Conservation (phyloP, 2,113 vertebrate genomes). For the Willisornis vidua region DNA sequence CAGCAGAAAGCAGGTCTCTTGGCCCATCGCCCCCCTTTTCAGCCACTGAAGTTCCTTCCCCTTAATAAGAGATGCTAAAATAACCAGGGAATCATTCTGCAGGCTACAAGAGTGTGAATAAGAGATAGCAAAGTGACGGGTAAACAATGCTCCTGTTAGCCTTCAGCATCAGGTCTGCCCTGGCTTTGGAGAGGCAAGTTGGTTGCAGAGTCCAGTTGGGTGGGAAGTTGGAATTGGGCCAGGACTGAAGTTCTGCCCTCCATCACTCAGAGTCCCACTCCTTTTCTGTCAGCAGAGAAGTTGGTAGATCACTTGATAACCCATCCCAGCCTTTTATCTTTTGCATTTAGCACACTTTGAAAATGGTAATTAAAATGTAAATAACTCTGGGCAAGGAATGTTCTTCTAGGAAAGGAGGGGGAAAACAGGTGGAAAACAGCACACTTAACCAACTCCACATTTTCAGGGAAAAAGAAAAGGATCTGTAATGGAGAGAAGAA, state of each 20-base stretch:
- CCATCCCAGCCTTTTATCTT: not conserved
- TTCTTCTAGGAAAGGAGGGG: not conserved
- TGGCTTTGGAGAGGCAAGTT: not conserved
- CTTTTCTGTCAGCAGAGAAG: not conserved
- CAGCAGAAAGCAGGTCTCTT: constrained; percentile 26
- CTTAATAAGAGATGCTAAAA: constrained; percentile 61
- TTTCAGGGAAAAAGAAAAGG: not conserved
- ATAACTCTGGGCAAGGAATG: not conserved
- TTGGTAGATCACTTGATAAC: not conserved
- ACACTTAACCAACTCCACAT: not conserved
- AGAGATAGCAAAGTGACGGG: constrained; percentile 27
- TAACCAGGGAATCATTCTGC: constrained; percentile 23
- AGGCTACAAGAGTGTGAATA: constrained; percentile 48
- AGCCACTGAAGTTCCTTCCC: not conserved
- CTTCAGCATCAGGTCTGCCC: not conserved
- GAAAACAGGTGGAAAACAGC: not conserved
- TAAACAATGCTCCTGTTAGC: not conserved
- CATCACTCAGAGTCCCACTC: accelerated
- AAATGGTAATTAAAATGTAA: not conserved
- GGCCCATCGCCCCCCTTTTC: not conserved
- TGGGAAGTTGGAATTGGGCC: not conserved
- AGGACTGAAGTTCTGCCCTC: not conserved
- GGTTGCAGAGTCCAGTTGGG: not conserved
- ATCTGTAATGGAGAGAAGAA: accelerated
- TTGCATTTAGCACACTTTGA: not conserved